These are phyloP conservation scores for Muntiacus muntjak DNA, from an alignment of 2,113 vertebrate species.

Conservation along the genomic window DNA sequence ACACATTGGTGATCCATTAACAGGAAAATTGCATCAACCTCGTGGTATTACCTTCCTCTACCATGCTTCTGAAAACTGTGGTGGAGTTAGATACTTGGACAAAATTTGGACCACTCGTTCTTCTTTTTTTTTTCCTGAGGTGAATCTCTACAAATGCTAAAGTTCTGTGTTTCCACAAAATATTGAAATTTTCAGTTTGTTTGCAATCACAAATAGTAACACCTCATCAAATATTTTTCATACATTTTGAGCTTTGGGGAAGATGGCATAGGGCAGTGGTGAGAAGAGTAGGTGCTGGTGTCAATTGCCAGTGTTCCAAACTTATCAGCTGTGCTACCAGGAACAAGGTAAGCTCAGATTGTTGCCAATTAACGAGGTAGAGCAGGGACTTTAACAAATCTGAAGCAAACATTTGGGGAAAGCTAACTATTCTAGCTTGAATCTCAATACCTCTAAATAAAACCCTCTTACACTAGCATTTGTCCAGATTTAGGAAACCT, in stretches of 20 bases:
- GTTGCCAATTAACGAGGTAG: background rate
- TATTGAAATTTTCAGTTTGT: background rate
- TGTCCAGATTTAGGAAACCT: constrained; percentile 18
- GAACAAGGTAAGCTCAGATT: background rate
- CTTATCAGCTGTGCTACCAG: background rate
- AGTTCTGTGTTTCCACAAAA: background rate
- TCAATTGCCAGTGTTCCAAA: background rate
- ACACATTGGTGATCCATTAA: no score
- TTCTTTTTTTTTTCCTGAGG: background rate
- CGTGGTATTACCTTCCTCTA: background rate
- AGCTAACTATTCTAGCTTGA: background rate
- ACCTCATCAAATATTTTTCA: background rate
- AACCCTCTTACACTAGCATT: constrained; percentile 41
- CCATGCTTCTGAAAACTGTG: background rate
- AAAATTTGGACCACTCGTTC: background rate
- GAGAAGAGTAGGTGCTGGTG: background rate
- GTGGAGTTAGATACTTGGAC: background rate
- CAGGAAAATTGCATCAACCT: background rate
- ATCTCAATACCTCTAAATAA: background rate
- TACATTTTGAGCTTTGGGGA: background rate
- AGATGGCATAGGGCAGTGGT: background rate
- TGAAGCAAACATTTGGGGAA: background rate
- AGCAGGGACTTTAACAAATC: background rate
- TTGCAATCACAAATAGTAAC: background rate
- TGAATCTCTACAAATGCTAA: background rate